These are phyloP conservation scores for Girardia tigrina DNA, from an alignment of 2,888 invertebrate genomes.

Conservation along the genomic window DNA sequence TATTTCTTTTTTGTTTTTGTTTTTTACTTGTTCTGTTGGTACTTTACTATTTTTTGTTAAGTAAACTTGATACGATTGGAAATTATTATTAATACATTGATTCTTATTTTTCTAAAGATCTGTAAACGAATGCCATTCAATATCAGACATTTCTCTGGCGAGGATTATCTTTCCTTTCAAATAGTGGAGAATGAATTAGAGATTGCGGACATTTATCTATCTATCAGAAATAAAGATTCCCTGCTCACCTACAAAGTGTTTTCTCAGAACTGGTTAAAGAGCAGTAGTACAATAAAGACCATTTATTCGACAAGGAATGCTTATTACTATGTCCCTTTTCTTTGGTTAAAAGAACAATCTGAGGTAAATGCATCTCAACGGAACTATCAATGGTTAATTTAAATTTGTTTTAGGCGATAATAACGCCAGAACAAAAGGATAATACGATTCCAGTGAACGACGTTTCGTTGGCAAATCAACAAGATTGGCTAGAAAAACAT, in stretches of 20 bases:
- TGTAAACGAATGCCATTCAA: neutral
- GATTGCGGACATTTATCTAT: neutral
- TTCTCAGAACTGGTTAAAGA: neutral
- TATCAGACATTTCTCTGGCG: neutral
- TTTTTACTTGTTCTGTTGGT: too few relatives aligned
- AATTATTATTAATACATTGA: too few relatives aligned
- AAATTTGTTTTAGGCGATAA: neutral
- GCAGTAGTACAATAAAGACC: neutral
- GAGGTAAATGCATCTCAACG: neutral
- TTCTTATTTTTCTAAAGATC: neutral
- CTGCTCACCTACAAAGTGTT: neutral
- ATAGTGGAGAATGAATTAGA: neutral
- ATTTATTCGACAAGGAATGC: neutral
- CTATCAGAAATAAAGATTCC: neutral
- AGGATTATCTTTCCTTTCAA: neutral
- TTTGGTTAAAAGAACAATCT: neutral
- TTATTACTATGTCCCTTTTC: neutral
- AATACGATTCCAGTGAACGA: neutral
- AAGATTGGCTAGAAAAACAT: slow-evolving; percentile 7
- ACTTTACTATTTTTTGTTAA: too few relatives aligned
- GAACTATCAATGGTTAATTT: neutral
- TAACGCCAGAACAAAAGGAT: neutral
- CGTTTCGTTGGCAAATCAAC: neutral
- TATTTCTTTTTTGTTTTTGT: too few relatives aligned
- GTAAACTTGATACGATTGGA: too few relatives aligned